Conservation (phyloP, 2,888 invertebrate species). For the Netelia melanura region DNA sequence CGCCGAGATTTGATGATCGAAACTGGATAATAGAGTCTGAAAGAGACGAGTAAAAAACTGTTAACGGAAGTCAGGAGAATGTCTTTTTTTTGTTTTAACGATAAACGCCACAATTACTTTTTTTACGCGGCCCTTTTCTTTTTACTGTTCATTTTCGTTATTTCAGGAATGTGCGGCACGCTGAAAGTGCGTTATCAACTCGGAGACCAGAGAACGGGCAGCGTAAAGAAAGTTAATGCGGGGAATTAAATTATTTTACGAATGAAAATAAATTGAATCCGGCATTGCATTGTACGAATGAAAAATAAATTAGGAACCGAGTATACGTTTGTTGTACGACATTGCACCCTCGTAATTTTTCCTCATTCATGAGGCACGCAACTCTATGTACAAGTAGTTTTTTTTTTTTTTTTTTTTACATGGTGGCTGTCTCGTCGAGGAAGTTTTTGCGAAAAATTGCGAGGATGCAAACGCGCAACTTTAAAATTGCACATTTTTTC, state of each 20-base stretch:
- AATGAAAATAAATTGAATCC: background rate
- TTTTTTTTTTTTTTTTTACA: too few species aligned
- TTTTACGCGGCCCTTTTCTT: conserved; percentile 15
- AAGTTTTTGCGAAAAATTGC: too few species aligned
- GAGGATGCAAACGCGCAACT: too few species aligned
- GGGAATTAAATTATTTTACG: background rate
- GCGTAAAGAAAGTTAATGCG: too few species aligned
- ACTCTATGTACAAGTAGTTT: too few species aligned
- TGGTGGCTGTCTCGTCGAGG: too few species aligned
- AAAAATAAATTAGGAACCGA: too few species aligned
- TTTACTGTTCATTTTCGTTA: conserved; percentile 5
- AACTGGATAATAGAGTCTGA: conserved; percentile 83
- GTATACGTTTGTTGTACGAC: too few species aligned
- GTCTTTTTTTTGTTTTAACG: conserved; percentile 12
- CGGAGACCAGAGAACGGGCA: background rate
- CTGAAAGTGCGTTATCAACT: conserved; percentile 4
- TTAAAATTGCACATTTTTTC: too few species aligned
- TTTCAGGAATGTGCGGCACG: background rate
- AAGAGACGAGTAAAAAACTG: conserved; percentile 71
- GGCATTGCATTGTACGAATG: too few species aligned
- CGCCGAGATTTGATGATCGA: conserved; percentile 88
- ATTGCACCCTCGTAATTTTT: too few species aligned
- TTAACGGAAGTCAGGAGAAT: conserved; percentile 47
- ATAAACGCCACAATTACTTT: conserved; percentile 23
- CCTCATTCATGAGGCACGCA: too few species aligned